These are phyloP conservation scores for Chaetorhynchus papuensis DNA, from an alignment of 2,113 vertebrate genomes.

Conservation along the genomic window DNA sequence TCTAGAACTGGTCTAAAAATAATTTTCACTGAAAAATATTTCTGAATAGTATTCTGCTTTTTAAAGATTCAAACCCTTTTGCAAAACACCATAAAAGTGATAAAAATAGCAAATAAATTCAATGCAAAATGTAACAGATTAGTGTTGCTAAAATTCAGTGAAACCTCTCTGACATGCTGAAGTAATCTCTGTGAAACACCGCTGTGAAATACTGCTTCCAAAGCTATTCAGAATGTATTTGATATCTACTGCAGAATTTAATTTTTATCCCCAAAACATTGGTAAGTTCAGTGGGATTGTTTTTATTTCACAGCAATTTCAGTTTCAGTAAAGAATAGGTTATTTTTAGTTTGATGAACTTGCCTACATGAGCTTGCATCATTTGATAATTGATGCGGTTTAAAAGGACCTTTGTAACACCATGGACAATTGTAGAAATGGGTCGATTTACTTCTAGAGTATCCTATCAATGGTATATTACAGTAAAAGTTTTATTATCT, in stretches of 20 bases:
- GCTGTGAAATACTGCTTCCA: neutral
- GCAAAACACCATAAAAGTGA: neutral
- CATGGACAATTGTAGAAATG: neutral
- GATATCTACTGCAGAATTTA: neutral
- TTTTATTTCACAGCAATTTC: neutral
- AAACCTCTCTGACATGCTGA: neutral
- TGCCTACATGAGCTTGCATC: neutral
- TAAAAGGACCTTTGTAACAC: neutral
- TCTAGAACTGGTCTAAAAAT: neutral
- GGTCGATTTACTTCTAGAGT: neutral
- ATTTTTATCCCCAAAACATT: neutral
- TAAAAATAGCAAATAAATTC: slow-evolving; percentile 1
- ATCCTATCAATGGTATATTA: neutral
- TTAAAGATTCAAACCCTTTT: neutral
- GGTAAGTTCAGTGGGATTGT: neutral
- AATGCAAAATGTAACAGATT: neutral
- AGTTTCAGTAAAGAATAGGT: neutral
- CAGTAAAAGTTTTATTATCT: neutral
- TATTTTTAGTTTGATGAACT: neutral
- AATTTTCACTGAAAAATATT: neutral
- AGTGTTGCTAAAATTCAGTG: neutral
- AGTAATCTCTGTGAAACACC: neutral
- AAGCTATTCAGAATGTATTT: neutral
- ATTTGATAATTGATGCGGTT: neutral
- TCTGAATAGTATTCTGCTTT: neutral